These are phyloP conservation scores for Pyrgus malvae DNA, from an alignment of 2,888 invertebrate species.

Conservation along the genomic window DNA sequence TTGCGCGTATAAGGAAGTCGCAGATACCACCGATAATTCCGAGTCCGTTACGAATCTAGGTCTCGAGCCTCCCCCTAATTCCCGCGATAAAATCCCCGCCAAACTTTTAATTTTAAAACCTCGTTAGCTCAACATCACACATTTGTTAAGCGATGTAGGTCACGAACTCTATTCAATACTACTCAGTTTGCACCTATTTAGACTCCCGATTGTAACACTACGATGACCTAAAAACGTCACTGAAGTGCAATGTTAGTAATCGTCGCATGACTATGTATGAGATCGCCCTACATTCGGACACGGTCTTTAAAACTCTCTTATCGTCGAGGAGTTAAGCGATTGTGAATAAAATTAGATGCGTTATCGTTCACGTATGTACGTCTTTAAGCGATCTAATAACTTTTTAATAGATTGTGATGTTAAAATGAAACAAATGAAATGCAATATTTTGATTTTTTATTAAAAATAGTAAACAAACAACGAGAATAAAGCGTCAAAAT, in stretches of 20 bases:
- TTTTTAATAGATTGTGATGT: background rate
- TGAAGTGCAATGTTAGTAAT: conserved; percentile 1
- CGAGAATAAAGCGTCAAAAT: conserved; percentile 44
- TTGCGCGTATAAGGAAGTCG: conserved; percentile 56
- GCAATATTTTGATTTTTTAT: conserved; percentile 39
- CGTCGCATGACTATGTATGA: background rate
- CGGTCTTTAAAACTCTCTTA: conserved; percentile 1
- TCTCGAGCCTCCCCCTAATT: background rate
- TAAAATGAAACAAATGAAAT: conserved; percentile 25
- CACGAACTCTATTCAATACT: conserved; percentile 15
- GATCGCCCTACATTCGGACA: background rate
- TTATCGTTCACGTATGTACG: conserved; percentile 3
- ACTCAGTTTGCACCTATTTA: conserved; percentile 15
- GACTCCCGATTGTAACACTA: background rate
- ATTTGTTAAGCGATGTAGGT: conserved; percentile 10
- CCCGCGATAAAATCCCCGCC: background rate
- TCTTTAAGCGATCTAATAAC: background rate
- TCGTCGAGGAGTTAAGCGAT: background rate
- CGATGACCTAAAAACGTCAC: conserved; percentile 12
- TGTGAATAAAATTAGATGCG: conserved; percentile 5
- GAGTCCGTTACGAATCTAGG: conserved; percentile 31
- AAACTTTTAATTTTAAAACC: background rate
- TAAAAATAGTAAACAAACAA: conserved; percentile 51
- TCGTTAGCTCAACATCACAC: background rate
- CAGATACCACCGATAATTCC: conserved; percentile 35